Percentiles rank a stretch among this genome's conserved stretches.
Conservation (phyloP, 2,113 vertebrate genomes). For the Toxotes jaculatrix region DNA sequence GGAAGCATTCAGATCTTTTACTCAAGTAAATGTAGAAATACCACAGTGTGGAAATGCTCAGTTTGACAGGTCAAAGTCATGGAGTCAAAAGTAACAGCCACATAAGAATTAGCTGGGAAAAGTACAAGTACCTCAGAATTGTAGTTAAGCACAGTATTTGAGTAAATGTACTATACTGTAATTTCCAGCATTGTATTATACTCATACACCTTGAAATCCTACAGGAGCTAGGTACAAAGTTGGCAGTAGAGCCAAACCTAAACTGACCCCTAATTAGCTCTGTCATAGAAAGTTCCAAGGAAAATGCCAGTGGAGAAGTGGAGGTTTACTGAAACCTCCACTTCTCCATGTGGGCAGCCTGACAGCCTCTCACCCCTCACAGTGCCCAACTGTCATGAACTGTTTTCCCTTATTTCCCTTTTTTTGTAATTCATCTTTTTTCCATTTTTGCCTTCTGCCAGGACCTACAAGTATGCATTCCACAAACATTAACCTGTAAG, state of each 20-base stretch:
- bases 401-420: slow-evolving; percentile 40
- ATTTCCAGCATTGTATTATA: background rate
- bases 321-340: no score
- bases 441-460: background rate
- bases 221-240: background rate
- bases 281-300: background rate
- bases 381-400: slow-evolving; percentile 34
- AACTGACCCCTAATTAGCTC: background rate
- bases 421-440: background rate
- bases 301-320: slow-evolving; percentile 6
- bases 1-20: background rate
- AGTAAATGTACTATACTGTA: background rate
- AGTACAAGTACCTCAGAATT: no score
- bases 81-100: no score
- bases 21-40: background rate
- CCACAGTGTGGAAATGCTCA: no score
- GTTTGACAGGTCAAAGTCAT: no score
- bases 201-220: background rate
- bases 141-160: background rate
- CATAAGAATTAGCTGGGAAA: no score
- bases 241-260: background rate
- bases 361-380: slow-evolving; percentile 27
- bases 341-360: slow-evolving; percentile 39
- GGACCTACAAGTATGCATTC: slow-evolving; percentile 45
- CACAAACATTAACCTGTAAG: slow-evolving; percentile 61